phyloP scores from a whole-genome alignment of 2,113 vertebrate species.

The Zosterops hypoxanthus region DNA sequence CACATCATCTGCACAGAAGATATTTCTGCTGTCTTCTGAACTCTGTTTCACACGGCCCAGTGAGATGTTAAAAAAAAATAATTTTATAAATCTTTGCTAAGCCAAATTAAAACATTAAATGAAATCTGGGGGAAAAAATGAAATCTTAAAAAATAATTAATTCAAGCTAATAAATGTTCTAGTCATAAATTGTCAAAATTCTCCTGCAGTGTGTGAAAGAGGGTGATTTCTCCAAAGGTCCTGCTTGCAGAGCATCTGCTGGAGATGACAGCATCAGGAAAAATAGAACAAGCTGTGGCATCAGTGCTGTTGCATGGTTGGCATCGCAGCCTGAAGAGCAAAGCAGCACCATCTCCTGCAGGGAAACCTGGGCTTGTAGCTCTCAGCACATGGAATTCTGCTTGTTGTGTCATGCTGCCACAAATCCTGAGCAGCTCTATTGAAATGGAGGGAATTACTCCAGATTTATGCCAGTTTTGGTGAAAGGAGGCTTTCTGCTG shows the following conservation, averaged over 20 bases:
- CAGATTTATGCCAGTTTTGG: not conserved
- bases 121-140: not conserved
- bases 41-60: conserved; percentile 49
- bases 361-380: not conserved
- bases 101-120: conserved; percentile 2
- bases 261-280: not conserved
- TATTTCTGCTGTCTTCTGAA: conserved; percentile 48
- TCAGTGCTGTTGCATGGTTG: not conserved
- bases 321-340: rapidly evolving
- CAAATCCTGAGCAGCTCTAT: conserved; percentile 18
- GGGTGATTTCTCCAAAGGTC: not conserved
- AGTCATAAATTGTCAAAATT: not conserved
- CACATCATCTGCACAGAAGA: conserved; percentile 55
- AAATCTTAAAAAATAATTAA: not conserved
- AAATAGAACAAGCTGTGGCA: not conserved
- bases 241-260: not conserved
- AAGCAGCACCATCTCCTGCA: not conserved
- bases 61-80: conserved; percentile 24
- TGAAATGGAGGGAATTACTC: conserved; percentile 16
- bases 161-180: not conserved
- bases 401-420: not conserved
- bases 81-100: conserved; percentile 2
- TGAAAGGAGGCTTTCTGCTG: conserved; percentile 56
- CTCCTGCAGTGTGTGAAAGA: not conserved
- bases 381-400: not conserved